These are phyloP conservation scores for Neostethus bicornis DNA, from an alignment of 2,797 vertebrate species.

Conservation along the genomic window DNA sequence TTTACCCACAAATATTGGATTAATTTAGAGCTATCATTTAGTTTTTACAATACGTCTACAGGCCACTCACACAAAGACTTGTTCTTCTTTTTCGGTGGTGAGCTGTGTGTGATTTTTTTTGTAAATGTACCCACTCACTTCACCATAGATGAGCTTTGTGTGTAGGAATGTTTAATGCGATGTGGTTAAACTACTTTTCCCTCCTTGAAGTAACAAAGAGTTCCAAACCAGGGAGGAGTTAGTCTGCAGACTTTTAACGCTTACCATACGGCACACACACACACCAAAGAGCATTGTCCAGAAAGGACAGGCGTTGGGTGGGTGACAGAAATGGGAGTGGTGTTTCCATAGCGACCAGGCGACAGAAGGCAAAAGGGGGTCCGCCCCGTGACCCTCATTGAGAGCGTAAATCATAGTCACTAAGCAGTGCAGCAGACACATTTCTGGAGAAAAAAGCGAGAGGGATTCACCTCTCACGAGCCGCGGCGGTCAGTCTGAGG, in stretches of 20 bases:
- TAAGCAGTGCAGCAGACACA: conserved; percentile 42
- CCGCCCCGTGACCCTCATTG: conserved; percentile 75
- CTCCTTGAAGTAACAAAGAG: conserved; percentile 11
- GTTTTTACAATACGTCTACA: conserved; percentile 51
- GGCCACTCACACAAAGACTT: conserved; percentile 13
- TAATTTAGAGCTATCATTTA: conserved; percentile 63
- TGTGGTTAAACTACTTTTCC: conserved; percentile 34
- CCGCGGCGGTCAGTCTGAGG: conserved; percentile 52
- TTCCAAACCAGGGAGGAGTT: conserved; percentile 32
- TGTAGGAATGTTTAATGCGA: conserved; percentile 32
- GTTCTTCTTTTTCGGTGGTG: too few relatives aligned
- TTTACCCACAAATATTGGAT: conserved; percentile 26
- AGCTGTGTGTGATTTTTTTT: too few relatives aligned
- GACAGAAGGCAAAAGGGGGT: conserved; percentile 78
- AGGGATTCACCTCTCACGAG: conserved; percentile 29
- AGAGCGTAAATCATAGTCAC: conserved; percentile 62
- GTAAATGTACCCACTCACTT: too few relatives aligned
- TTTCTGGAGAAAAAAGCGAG: conserved; percentile 16
- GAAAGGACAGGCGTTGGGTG: conserved; percentile 33
- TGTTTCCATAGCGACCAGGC: conserved; percentile 80
- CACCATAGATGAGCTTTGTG: conserved; percentile 15
- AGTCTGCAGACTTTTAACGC: conserved; percentile 25
- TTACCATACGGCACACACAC: conserved; percentile 22
- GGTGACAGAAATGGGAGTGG: conserved; percentile 55
- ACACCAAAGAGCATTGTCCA: conserved; percentile 75